Percentiles rank a stretch among this genome's conserved stretches.
These are phyloP conservation scores for Eleutherodactylus coqui DNA, from an alignment of 2,797 vertebrate species.

Conservation along the genomic window DNA sequence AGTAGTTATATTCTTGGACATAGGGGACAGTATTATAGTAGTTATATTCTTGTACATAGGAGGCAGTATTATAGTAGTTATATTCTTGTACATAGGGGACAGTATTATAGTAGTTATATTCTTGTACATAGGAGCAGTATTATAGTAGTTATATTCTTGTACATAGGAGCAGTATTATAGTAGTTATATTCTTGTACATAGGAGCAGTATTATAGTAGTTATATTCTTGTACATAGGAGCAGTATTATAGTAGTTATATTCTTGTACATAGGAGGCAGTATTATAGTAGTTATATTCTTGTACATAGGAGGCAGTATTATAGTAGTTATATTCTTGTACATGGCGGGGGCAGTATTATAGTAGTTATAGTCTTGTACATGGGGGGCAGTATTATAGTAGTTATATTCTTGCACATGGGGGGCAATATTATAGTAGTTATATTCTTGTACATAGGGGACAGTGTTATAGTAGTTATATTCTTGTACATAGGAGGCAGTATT, in stretches of 20 bases:
- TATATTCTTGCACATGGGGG: background rate
- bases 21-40: no score
- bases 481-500: background rate
- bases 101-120: no score
- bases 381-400: background rate
- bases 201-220: conserved; percentile 14
- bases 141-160: conserved; percentile 10
- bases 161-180: conserved; percentile 1
- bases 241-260: conserved; percentile 23
- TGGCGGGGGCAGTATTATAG: conserved; percentile 25
- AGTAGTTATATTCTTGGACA: no score
- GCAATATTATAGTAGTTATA: no score
- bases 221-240: background rate
- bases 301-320: background rate
- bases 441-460: no score
- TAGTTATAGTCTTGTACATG: conserved; percentile 5
- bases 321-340: background rate
- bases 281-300: conserved; percentile 19
- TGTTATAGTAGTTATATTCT: no score
- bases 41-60: no score
- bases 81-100: no score
- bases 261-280: conserved; percentile 3
- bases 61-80: no score
- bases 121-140: background rate
- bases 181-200: conserved; percentile 12